These are phyloP conservation scores for Pogonomyrmex californicus DNA, from an alignment of 1,140 invertebrate species.

Conservation along the genomic window DNA sequence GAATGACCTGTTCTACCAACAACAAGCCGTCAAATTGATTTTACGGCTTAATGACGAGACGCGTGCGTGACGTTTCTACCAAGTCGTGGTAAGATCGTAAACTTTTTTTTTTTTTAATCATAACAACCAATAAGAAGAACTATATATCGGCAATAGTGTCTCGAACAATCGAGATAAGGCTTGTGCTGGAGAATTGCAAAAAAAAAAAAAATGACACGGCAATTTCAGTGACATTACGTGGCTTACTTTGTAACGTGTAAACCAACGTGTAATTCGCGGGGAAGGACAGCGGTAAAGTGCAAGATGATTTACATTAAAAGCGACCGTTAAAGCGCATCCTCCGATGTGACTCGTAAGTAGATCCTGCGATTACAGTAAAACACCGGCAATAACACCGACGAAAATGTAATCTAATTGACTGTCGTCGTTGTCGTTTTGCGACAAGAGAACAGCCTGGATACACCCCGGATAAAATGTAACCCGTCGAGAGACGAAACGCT, in stretches of 20 bases:
- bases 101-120: background rate
- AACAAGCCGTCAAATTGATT: slow-evolving; percentile 39
- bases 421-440: slow-evolving; percentile 20
- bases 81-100: background rate
- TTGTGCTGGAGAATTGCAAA: background rate
- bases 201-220: background rate
- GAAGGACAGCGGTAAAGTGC: slow-evolving; percentile 13
- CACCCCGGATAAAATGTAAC: slow-evolving; percentile 46
- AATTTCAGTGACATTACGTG: background rate
- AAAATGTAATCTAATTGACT: slow-evolving; percentile 68
- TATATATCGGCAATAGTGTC: background rate
- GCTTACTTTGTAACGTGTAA: slow-evolving; percentile 33
- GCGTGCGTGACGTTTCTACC: background rate
- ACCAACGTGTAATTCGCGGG: slow-evolving; percentile 1
- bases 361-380: slow-evolving; percentile 61
- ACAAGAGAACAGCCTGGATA: slow-evolving; percentile 8
- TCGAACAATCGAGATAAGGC: background rate
- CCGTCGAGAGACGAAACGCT: slow-evolving; percentile 16
- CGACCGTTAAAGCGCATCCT: slow-evolving; percentile 29
- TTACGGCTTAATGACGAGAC: background rate
- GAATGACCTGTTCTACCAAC: background rate
- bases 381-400: slow-evolving; percentile 63
- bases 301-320: slow-evolving; percentile 57
- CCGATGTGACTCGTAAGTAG: slow-evolving; percentile 7
- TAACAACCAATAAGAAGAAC: background rate